Evolutionary conservation across 2,113 vertebrate species (phyloP), one percentile per base, ranked within the genome.

Genomic region (Ptilorrhoa leucosticta): DNA sequence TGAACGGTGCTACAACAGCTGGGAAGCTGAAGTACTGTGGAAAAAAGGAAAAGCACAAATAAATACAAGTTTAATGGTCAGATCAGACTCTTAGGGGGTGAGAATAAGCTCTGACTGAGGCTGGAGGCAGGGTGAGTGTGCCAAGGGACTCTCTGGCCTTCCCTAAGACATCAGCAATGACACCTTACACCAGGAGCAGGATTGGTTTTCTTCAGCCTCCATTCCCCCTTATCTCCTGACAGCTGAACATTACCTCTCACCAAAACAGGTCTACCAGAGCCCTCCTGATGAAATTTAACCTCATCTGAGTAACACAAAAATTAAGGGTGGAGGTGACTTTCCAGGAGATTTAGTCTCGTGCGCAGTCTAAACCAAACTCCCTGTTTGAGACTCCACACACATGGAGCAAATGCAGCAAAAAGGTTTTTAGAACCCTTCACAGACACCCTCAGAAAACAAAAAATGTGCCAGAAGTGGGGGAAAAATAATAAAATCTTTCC

Each of bases 1-100:
- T 99, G 98, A 99, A 99, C 1, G 99, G 99, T 26, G 99, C 98
- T 44, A 99, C 99, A 9, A 99, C 97, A 23, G 99, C 98, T 54
- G 99, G 99, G 86, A 99, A 99, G 96, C 98, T 99, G 97, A 99
- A 99, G 96, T 95, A 99, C 99, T 99, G 94, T 60, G 61, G 79
- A 48, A 48, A 42, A 94, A 53, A 30, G 33, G 66, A 89, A 44
- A 65, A 75, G 6, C 72, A 70, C 28, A 75, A 47, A 40, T 90
- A 30, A 90, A 58, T 54, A 44, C 8, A 58, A 47, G 13, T 68
- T 61, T 28, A 75, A 27, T 15, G 19, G 42, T 87, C 30, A 40
- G 12, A 40, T 20, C 19, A 51, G 39, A 22, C 18, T 82, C 33
- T 53, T 10, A 6, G 20, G 57, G 84, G 45, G 37, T 33, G 33